A percentile compares a stretch with the other conserved stretches of the same genome.
Evolutionary conservation across 1,140 invertebrate genomes (phyloP).

Genomic region (Lordiphosa collinella): DNA sequence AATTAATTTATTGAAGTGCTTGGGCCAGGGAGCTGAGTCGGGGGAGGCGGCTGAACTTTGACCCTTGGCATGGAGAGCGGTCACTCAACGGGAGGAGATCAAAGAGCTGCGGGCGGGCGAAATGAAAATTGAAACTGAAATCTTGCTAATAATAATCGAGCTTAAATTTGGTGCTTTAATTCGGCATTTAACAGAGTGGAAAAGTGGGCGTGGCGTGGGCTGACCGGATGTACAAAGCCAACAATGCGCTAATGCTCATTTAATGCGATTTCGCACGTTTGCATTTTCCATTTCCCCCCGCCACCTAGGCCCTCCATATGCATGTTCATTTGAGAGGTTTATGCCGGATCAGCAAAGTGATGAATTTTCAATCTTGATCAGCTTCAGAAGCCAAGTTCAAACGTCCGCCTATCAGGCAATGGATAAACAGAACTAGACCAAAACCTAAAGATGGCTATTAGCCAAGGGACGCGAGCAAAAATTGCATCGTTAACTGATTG

Average conservation of each 20-base stretch:
- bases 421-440: too few species aligned
- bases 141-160: conserved; percentile 17
- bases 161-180: conserved; percentile 30
- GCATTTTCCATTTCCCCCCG: conserved; percentile 54
- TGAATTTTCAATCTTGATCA: too few species aligned
- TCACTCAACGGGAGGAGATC: conserved; percentile 43
- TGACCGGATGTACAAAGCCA: conserved; percentile 27
- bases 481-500: too few species aligned
- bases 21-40: neutral
- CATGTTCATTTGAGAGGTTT: neutral
- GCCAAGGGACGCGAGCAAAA: too few species aligned
- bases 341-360: too few species aligned
- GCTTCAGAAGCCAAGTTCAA: too few species aligned
- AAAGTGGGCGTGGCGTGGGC: neutral
- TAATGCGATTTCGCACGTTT: conserved; percentile 76
- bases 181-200: neutral
- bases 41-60: conserved; percentile 39
- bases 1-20: conserved; percentile 76
- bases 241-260: conserved; percentile 74
- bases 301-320: neutral
- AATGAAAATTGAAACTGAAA: conserved; percentile 29
- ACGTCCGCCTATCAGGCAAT: too few species aligned
- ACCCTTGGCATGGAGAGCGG: conserved; percentile 36
- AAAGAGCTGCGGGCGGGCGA: conserved; percentile 17
- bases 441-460: too few species aligned